These are phyloP conservation scores for Macrobrachium rosenbergii DNA, from an alignment of 1,140 invertebrate genomes.

Conservation along the genomic window DNA sequence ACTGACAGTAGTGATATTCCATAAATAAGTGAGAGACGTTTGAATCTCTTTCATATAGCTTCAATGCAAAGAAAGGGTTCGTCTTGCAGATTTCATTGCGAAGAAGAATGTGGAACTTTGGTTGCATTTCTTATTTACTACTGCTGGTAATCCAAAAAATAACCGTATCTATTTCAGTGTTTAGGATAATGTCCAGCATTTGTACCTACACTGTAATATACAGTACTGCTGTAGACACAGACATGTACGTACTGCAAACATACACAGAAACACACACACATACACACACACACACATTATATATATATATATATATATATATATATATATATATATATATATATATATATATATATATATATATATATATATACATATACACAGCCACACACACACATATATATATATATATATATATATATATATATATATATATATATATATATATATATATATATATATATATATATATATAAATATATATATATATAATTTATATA, in stretches of 20 bases:
- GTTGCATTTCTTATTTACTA: no score
- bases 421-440: constrained; percentile 18
- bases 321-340: constrained; percentile 15
- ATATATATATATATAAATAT: constrained; percentile 13
- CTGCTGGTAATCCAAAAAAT: no score
- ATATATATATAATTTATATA: neutral
- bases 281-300: neutral
- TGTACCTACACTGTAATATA: no score
- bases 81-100: no score
- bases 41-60: no score
- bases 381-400: neutral
- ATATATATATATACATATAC: neutral
- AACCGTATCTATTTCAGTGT: no score
- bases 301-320: neutral
- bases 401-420: constrained; percentile 15
- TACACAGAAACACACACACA: neutral
- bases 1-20: no score
- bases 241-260: neutral
- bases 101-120: no score
- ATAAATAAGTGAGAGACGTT: no score
- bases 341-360: constrained; percentile 1
- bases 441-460: constrained; percentile 22
- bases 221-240: neutral
- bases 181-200: no score
- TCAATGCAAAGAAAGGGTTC: no score